Evolutionary conservation across 2,888 invertebrate genomes (phyloP), one percentile per base, ranked within the genome.

Genomic region (Odontomyia ornata): DNA sequence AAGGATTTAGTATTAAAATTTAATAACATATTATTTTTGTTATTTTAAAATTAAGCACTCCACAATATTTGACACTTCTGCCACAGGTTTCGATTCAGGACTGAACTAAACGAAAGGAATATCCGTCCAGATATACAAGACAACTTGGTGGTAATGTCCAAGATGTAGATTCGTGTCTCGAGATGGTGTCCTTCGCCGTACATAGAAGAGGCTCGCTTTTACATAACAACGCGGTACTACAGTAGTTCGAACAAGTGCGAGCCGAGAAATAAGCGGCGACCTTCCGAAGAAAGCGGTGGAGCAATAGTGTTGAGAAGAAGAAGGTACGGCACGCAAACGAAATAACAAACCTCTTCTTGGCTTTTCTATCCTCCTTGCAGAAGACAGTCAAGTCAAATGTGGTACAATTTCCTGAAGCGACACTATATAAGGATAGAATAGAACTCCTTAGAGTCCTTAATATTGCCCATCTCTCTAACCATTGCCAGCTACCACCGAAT

Each of bases 381-480:
- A 60, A 65, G 65, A 76, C 30, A 52, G 64, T 27, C 57, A 36
- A 69, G 46, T 75, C 56, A 62, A 79, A 78, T 80, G 77, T 80
- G 80, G 76, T 80, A 77, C 60, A 76, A 79, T 78, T 77, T 80
- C 67, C 79, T 80, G 77, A 76, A 80, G 78, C 79, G 78, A 80
- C 80, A 80, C 80, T 79, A 80, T 80, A 80, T 80, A 80, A 80
- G 80, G 79, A 80, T 79, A 79, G 47, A 43, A 69, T 69, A 69
- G 47, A 69, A 78, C 77, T 80, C 80, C 80, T 80, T 80, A 76
- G 67, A 79, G 76, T 80, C 80, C 80, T 80, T 80, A 76, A 64
- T 69, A 76, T 76, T 79, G 71, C 77, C 67, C 52, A 77, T 36
- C 76, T 65, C 57, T 60, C 64, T 78, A 76, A 76, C 64, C 43